Conservation (phyloP, 2,888 invertebrate species). For the Drosophila heteroneura region DNA sequence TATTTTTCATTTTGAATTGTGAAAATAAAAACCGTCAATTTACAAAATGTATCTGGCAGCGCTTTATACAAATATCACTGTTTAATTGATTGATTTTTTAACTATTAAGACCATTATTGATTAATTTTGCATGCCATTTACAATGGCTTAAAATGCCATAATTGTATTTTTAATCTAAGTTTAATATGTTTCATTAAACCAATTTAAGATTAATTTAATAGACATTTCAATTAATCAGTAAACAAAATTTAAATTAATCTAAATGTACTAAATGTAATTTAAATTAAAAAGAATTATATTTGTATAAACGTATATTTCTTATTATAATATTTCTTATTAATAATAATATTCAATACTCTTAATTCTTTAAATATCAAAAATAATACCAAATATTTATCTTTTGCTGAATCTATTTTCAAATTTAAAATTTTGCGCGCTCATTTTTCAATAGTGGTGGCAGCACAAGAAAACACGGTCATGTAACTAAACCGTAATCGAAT, state of each 20-base stretch:
- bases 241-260: not conserved
- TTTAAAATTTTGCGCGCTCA: not conserved
- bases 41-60: slow-evolving; percentile 17
- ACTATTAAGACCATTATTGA: not conserved
- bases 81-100: not conserved
- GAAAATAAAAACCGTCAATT: not conserved
- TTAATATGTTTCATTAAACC: not conserved
- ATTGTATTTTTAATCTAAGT: not conserved
- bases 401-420: not conserved
- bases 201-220: not conserved
- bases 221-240: not conserved
- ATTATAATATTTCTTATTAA: not conserved
- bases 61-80: not conserved
- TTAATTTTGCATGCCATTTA: not conserved
- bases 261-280: not conserved
- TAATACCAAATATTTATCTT: not conserved
- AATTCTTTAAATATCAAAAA: not conserved
- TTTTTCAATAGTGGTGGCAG: not conserved
- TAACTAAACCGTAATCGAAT: slow-evolving; percentile 24
- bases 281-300: not conserved
- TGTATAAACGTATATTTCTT: not conserved
- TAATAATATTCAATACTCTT: not conserved
- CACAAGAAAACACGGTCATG: not conserved
- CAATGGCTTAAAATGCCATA: not conserved
- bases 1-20: not conserved